Evolutionary conservation across 2,888 invertebrate species (phyloP).

Genomic region (Cenopis cana): DNA sequence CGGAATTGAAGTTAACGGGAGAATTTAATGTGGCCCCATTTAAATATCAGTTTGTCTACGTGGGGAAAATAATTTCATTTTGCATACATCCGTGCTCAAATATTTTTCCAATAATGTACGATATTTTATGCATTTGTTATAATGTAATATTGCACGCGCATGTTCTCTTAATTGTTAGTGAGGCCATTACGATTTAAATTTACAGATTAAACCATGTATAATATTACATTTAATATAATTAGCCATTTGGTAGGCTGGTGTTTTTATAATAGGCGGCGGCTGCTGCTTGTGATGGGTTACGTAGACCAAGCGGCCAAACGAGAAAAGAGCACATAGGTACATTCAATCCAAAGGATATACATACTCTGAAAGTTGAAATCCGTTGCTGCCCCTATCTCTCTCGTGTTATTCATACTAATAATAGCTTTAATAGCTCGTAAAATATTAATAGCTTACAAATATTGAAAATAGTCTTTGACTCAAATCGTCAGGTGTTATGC

Average conservation of each 20-base stretch:
- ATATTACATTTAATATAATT: not conserved
- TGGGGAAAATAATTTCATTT: constrained; percentile 9
- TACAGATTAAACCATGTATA: not conserved
- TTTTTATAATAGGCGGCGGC: not conserved
- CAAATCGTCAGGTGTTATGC: no score
- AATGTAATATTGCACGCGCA: not conserved
- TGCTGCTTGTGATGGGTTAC: not conserved
- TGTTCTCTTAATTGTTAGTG: constrained; percentile 19
- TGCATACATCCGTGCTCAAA: not conserved
- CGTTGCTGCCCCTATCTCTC: no score
- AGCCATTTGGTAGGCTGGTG: not conserved
- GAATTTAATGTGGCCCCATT: constrained; percentile 16
- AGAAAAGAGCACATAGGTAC: no score
- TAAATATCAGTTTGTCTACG: constrained; percentile 5
- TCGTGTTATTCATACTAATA: no score
- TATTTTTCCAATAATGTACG: not conserved
- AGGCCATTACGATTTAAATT: constrained; percentile 10
- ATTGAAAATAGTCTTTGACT: no score
- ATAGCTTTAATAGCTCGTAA: no score
- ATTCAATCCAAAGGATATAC: no score
- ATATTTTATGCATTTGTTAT: not conserved
- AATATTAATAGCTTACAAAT: no score
- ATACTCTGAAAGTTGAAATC: no score
- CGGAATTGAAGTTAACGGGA: constrained; percentile 8
- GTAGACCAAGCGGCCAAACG: no score